Evolutionary conservation across 2,113 vertebrate species (phyloP).

Genomic region (Isichthys henryi): DNA sequence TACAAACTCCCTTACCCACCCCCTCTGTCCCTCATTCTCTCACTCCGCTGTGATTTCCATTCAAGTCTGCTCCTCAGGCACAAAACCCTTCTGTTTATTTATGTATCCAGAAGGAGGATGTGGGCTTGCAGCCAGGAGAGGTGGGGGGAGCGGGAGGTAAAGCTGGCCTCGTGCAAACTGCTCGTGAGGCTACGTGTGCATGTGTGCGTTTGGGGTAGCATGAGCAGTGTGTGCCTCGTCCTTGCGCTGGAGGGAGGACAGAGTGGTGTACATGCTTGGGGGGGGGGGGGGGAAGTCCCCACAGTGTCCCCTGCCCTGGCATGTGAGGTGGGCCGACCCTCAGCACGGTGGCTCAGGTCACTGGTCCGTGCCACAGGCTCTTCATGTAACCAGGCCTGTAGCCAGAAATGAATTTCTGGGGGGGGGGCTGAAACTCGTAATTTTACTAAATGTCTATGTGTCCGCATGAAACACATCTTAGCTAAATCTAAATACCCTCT

Average conservation of each 20-base stretch:
- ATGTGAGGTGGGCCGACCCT: background rate
- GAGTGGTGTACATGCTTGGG: background rate
- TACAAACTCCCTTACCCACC: slow-evolving; percentile 28
- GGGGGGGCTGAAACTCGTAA: background rate
- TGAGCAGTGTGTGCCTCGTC: background rate
- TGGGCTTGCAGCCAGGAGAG: slow-evolving; percentile 58
- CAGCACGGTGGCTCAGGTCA: background rate
- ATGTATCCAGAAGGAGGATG: slow-evolving; percentile 61
- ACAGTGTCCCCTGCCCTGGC: background rate
- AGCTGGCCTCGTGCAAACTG: background rate
- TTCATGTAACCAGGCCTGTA: background rate
- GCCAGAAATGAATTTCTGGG: background rate
- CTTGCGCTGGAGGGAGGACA: background rate
- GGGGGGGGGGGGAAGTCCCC: background rate
- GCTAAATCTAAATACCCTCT: background rate
- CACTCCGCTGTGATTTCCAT: slow-evolving; percentile 29
- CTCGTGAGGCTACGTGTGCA: slow-evolving; percentile 31
- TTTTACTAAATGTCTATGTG: background rate
- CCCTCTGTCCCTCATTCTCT: slow-evolving; percentile 26
- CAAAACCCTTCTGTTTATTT: slow-evolving; percentile 56
- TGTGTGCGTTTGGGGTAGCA: slow-evolving; percentile 2
- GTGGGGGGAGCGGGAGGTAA: slow-evolving; percentile 54
- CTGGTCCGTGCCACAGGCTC: background rate
- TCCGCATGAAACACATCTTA: background rate
- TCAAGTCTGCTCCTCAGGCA: slow-evolving; percentile 50